Base-by-base conservation (phyloP, 2,797 vertebrate genomes). In the Crax fasciolata region DNA sequence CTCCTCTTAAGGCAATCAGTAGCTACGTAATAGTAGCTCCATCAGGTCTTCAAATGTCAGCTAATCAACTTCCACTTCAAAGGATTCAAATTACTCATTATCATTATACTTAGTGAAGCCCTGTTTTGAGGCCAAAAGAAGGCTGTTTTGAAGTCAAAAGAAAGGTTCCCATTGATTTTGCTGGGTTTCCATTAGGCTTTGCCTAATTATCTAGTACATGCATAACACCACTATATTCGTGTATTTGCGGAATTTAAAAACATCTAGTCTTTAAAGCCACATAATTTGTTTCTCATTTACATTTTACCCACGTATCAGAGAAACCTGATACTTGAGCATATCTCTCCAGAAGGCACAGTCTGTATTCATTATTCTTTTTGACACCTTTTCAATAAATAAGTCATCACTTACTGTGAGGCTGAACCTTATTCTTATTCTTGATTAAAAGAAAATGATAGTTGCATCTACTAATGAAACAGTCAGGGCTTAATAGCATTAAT, bases 1-100 rank as follows among this genome's bases (percentile, higher is more conserved):
- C 30, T 90, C 28, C 16, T 84, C 49, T 54, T 65, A 74, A 89
- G 75, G 38, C 61, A 93, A 44, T 85, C 57, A 38, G 12, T 62
- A 91, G 24, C 39, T 78, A 89, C 43, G 84, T 72, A 87, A 48
- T 52, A 85, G 10, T 49, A 71, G 54, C 16, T 65, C 44, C 65
- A 85, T 8, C 20, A 85, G 16, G 21, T 54, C 49, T 93, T 85
- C 51, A 91, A 65, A 93, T 87, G 17, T 85, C 82, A 94, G 44
- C 35, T 84, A 67, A 93, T 82, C 66, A 91, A 57, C 48, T 78
- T 82, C 23, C 30, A n/a, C 59, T 94, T 93, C 71, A 90, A 80
- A 70, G 28, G 52, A 88, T 63, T 84, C 12, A 74, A 58, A 76
- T 55, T 61, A 32, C 4, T 73, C 74, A 79, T 84, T 61, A 80